Evolutionary conservation across 2,888 invertebrate genomes (phyloP).

Genomic region (Argyresthia albistria): DNA sequence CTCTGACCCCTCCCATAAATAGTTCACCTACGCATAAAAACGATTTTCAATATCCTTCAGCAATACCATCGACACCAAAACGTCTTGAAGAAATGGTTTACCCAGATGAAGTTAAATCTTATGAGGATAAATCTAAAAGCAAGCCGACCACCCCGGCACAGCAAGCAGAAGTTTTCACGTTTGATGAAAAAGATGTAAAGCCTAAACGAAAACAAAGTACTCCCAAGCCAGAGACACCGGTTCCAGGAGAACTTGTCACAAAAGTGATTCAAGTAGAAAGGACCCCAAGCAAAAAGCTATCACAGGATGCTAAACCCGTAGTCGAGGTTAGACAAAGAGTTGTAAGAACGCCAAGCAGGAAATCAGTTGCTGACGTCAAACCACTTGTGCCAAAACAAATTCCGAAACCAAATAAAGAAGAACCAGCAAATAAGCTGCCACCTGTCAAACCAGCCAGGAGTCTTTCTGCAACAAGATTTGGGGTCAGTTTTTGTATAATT

Average conservation of each 20-base stretch:
- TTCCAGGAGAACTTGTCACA: conserved; percentile 50
- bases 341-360: conserved; percentile 58
- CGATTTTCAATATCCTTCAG: conserved; percentile 29
- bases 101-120: conserved; percentile 31
- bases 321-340: conserved; percentile 57
- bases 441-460: conserved; percentile 65
- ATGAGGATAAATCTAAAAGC: conserved; percentile 19
- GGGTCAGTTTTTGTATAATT: conserved; percentile 57
- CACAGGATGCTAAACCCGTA: conserved; percentile 43
- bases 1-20: conserved; percentile 33
- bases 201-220: conserved; percentile 17
- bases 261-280: conserved; percentile 61
- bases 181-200: conserved; percentile 26
- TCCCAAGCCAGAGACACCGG: conserved; percentile 28
- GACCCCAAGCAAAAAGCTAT: conserved; percentile 51
- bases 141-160: conserved; percentile 33
- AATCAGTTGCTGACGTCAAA: conserved; percentile 35
- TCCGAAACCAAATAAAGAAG: conserved; percentile 23
- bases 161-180: conserved; percentile 38
- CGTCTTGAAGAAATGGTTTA: conserved; percentile 45
- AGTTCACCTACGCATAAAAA: conserved; percentile 41
- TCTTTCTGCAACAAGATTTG: conserved; percentile 62
- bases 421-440: conserved; percentile 41
- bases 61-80: conserved; percentile 42
- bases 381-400: conserved; percentile 34